A percentile compares a stretch with the other conserved stretches of the same genome.
Conservation (phyloP, 2,797 vertebrate species). For the Sebastes elongatus region DNA sequence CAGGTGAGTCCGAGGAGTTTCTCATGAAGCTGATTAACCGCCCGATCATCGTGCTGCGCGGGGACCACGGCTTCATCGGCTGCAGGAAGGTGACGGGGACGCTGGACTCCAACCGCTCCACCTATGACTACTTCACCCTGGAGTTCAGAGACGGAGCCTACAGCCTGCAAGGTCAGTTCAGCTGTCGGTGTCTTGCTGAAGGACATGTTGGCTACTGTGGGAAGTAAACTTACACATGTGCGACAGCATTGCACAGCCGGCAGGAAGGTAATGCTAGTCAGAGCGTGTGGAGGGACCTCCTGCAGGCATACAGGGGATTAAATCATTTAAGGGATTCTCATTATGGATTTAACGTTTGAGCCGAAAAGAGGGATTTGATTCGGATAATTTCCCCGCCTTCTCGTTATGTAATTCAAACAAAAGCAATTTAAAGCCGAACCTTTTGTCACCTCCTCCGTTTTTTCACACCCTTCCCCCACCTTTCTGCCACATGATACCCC, state of each 20-base stretch:
- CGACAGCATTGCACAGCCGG: neutral
- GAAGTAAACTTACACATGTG: neutral
- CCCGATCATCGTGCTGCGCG: slow-evolving; percentile 94
- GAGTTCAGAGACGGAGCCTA: slow-evolving; percentile 94
- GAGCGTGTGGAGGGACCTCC: neutral
- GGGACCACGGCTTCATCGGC: slow-evolving; percentile 97
- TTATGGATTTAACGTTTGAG: slow-evolving; percentile 23
- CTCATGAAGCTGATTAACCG: slow-evolving; percentile 99
- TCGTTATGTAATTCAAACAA: slow-evolving; percentile 11
- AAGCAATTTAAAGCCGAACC: slow-evolving; percentile 7
- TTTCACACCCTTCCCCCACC: neutral
- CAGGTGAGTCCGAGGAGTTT: slow-evolving; percentile 93
- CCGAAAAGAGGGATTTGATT: slow-evolving; percentile 45
- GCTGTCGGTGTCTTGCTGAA: rapidly evolving
- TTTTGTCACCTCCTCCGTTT: slow-evolving; percentile 2
- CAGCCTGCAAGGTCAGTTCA: slow-evolving; percentile 90
- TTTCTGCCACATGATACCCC: neutral
- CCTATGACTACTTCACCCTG: slow-evolving; percentile 95
- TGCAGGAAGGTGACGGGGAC: slow-evolving; percentile 97
- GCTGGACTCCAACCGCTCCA: slow-evolving; percentile 95
- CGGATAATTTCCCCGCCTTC: slow-evolving; percentile 11
- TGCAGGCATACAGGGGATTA: slow-evolving; percentile 33
- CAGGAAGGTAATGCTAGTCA: neutral
- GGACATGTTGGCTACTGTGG: neutral
- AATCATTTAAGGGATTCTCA: slow-evolving; percentile 20